Evolutionary conservation across 1,140 invertebrate species (phyloP).

Genomic region (Mactra quadrangularis): DNA sequence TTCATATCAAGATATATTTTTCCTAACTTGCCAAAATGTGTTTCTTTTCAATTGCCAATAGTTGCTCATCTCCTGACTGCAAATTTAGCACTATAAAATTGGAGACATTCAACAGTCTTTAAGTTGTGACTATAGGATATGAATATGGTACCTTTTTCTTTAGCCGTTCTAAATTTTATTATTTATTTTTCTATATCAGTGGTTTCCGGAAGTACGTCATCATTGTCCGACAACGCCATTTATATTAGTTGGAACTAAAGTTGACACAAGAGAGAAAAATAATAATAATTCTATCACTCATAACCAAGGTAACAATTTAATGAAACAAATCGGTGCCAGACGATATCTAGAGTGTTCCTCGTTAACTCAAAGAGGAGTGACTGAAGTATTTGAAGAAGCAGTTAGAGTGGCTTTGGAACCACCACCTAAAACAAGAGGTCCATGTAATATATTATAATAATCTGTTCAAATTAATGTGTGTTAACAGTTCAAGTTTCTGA

Average conservation of each 20-base stretch:
- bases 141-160: too few species aligned
- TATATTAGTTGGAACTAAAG: slow-evolving; percentile 88
- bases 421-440: background rate
- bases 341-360: slow-evolving; percentile 95
- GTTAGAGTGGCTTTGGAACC: slow-evolving; percentile 17
- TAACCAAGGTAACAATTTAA: slow-evolving; percentile 89
- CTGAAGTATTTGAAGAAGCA: slow-evolving; percentile 94
- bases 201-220: slow-evolving; percentile 85
- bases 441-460: too few species aligned
- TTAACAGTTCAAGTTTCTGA: too few species aligned
- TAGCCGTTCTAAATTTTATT: background rate
- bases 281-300: slow-evolving; percentile 89
- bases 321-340: slow-evolving; percentile 88
- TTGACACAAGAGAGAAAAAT: slow-evolving; percentile 84
- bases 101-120: too few species aligned
- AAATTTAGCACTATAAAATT: too few species aligned
- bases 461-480: too few species aligned
- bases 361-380: slow-evolving; percentile 94
- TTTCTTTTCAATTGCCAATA: too few species aligned
- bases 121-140: too few species aligned
- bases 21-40: too few species aligned
- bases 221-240: slow-evolving; percentile 95
- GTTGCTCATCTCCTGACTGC: too few species aligned
- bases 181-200: slow-evolving; percentile 82
- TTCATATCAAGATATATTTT: too few species aligned